Evolutionary conservation across 2,797 vertebrate genomes (phyloP), one percentile per base, ranked within the genome.

Genomic region (Notolabrus celidotus): DNA sequence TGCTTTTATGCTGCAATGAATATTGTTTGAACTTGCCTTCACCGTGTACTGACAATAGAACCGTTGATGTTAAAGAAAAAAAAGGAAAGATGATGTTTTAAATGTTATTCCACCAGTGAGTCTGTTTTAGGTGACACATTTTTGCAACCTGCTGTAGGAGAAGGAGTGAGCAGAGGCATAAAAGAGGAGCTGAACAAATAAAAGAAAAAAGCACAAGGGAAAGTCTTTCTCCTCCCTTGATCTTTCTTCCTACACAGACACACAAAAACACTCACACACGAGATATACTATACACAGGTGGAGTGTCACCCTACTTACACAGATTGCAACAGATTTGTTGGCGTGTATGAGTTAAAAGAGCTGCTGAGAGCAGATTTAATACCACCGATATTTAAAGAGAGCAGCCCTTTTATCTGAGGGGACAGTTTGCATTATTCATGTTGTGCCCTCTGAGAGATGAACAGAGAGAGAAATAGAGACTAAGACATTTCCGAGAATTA

Each of bases 401-500:
- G 71, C 70, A 81, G 73, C 75, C 82, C 81, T 92, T 86, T 92
- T 86, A 92, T 92, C 90, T 88, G 76, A 90, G 80, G 90, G 85
- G 81, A 86, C 76, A 76, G 85, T 92, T 88, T 93, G 90, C 90
- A 94, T 94, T 91, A 92, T 94, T 92, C 87, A 93, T 93, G 85
- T 59, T 69, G 70, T 82, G 76, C 79, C 82, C 68, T 85, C 72
- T 83, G 86, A 89, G 85, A 81, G 68, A 80, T 66, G 70, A 74
- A 77, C 66, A 77, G 66, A 77, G 76, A 66, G 56, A 39, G 79
- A 77, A 75, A 79, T 27, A 49, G 81, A 87, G 74, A 89, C 70
- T 80, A 79, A 86, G 83, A 86, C 47, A 64, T 84, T 83, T 73
- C 27, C 54, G 53, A 83, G 74, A 80, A 79, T 87, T 84, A 82